phyloP scores from a whole-genome alignment of 2,113 vertebrate genomes.

The Campylomormyrus tamandua region DNA sequence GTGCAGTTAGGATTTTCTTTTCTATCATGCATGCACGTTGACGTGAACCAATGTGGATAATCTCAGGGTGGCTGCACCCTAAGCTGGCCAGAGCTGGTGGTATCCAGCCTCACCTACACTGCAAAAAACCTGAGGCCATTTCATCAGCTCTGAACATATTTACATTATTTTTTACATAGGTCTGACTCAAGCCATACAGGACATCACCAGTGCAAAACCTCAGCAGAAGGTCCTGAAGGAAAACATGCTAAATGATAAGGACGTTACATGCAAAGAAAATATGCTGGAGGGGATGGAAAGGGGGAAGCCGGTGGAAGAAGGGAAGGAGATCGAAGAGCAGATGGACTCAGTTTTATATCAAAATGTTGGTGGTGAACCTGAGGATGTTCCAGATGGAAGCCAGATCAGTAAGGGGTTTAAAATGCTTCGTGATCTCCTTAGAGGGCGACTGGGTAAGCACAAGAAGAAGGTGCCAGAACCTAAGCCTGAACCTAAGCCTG shows the following conservation, averaged over 20 bases:
- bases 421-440: conserved; percentile 77
- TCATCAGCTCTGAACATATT: not conserved
- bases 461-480: conserved; percentile 38
- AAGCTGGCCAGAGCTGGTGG: not conserved
- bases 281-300: conserved; percentile 49
- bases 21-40: not conserved
- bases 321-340: conserved; percentile 50
- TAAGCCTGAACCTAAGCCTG: not conserved
- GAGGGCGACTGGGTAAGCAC: conserved; percentile 63
- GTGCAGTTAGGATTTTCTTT: not conserved
- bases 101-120: not conserved
- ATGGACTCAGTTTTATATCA: conserved; percentile 38
- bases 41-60: not conserved
- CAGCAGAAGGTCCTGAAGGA: conserved; percentile 75
- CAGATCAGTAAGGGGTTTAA: conserved; percentile 89
- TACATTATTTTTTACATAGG: conserved; percentile 50
- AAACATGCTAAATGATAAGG: conserved; percentile 74
- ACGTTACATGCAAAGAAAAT: conserved; percentile 66
- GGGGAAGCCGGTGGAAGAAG: conserved; percentile 15
- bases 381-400: conserved; percentile 86
- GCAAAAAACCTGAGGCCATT: not conserved
- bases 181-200: conserved; percentile 70
- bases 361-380: conserved; percentile 29
- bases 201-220: conserved; percentile 74
- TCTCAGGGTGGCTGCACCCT: not conserved